Evolutionary conservation across 2,797 vertebrate species (phyloP), one percentile per base, ranked within the genome.

Genomic region (Margarornis squamiger): DNA sequence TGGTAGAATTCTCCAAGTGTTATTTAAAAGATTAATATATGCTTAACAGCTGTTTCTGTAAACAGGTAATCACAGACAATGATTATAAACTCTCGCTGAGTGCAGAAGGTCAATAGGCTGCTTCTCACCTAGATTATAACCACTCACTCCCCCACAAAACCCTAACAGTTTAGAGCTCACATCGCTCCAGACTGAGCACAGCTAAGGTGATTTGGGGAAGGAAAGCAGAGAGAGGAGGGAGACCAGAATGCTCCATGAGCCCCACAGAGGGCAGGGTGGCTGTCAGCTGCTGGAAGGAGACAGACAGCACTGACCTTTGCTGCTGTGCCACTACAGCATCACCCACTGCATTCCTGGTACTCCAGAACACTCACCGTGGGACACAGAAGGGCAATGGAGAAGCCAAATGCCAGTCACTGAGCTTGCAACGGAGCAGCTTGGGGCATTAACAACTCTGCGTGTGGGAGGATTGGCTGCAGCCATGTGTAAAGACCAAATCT

Each of bases 291-390:
- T 34, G 43, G 21, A 14, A 30, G 52, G 48, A n/a, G 12, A 7
- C 8, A 32, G 41, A 7, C 73, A 45, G 71, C 12, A 19, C 14
- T 24, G 7, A 12, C 32, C 54, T 48, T 22, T 22, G 67, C 68
- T 66, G 72, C 75, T 88, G 1, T 1, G 2, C 12, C 9, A 9
- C 8, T 9, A 29, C 71, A 75, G 58, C 66, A 43, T 12, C 77
- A 2, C 13, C 36, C 34, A 0, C 38, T 26, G 11, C 26, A 0
- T 1, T 17, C 1, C 0, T 24, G 52, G 5, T 6, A 2, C 34
- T 26, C 55, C 67, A 18, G 32, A 10, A 2, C 23, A 5, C 10
- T 26, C 4, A 14, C 19, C 1, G 1, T 2, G 16, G 43, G 24
- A 46, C 49, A 39, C n/a, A 22, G 80, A n/a, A 48, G 17, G 46